Evolutionary conservation across 2,888 invertebrate species (phyloP), one percentile per base, ranked within the genome.

Genomic region (Sinelater perroti): DNA sequence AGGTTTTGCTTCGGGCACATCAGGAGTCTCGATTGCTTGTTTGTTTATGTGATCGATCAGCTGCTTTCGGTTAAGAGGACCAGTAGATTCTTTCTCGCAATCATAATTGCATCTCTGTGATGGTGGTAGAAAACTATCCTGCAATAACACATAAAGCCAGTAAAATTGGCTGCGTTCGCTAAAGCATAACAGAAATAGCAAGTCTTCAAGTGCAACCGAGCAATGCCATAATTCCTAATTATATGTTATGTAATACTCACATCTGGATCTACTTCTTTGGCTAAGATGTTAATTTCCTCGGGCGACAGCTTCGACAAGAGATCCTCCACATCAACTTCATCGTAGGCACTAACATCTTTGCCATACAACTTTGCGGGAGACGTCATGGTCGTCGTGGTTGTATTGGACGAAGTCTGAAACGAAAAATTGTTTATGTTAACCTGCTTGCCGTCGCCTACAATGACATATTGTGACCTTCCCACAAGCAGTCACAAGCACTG

Each of bases 261-360:
- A 85, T 99, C 99, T 66, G 99, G 99, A 83, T 99, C 99, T 69
- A 97, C 97, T 85, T 99, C 97, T 83, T 95, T 95, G 72, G 97
- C 96, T 73, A 99, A 84, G 79, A 97, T 93, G 74, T 94, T 95
- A 68, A 99, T 89, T 83, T 99, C 98, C 77, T 97, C 97, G 45
- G 93, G 88, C 57, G 95, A 91, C 64, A 99, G 85, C 78, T 97
- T 95, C 53, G 93, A 85, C 71, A 99, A 83, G 60, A 99, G 84
- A 71, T 95, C 94, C 77, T 99, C 98, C 68, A 99, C 93, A 78
- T 98, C 97, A 74, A 96, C 88, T 79, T 97, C 94, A 78, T 96
- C 96, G 77, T 94, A 95, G 71, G 90, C 87, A 74, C 91, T 90
- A 72, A 95, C 82, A 79, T 95, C 94, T 80, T 91, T 91, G 72